Percentiles rank a stretch among this genome's conserved stretches.
Evolutionary conservation across 2,113 vertebrate species (phyloP).

Genomic region (Myotis brandtii): DNA sequence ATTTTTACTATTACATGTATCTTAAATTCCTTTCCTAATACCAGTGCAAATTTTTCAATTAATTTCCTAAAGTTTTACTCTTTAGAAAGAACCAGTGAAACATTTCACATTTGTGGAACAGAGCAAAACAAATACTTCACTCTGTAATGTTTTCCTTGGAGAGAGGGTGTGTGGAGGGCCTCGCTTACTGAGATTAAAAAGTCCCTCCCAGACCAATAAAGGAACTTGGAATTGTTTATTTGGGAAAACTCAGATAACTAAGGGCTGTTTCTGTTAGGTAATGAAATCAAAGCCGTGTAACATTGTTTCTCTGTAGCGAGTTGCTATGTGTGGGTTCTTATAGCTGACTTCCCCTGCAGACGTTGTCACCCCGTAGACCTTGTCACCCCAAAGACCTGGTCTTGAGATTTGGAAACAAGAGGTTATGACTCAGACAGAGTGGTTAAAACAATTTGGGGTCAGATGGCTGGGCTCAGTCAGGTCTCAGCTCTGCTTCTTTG

Average conservation of each 20-base stretch:
- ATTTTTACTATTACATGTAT: constrained; percentile 29
- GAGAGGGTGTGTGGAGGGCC: constrained; percentile 62
- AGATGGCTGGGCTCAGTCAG: not conserved
- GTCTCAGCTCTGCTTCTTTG: not conserved
- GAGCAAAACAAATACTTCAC: constrained; percentile 74
- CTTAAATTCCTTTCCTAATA: constrained; percentile 50
- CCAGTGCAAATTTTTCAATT: not conserved
- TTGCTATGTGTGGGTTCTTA: not conserved
- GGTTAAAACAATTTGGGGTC: not conserved
- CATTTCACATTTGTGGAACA: constrained; percentile 50
- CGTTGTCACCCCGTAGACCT: not conserved
- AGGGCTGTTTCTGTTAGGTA: not conserved
- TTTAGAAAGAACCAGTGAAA: constrained; percentile 50
- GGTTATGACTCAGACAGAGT: not conserved
- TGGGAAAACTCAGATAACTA: constrained; percentile 4
- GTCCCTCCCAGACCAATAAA: constrained; percentile 52
- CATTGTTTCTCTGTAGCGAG: not conserved
- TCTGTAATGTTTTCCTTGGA: constrained; percentile 66
- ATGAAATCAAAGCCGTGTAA: not conserved
- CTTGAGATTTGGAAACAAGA: not conserved
- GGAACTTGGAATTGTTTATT: constrained; percentile 54
- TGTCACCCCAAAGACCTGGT: not conserved
- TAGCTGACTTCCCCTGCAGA: not conserved
- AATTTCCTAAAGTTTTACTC: constrained; percentile 11
- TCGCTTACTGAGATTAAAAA: constrained; percentile 52